Evolutionary conservation across 2,888 invertebrate species (phyloP), one percentile per base, ranked within the genome.

Genomic region (Dryococelus australis): DNA sequence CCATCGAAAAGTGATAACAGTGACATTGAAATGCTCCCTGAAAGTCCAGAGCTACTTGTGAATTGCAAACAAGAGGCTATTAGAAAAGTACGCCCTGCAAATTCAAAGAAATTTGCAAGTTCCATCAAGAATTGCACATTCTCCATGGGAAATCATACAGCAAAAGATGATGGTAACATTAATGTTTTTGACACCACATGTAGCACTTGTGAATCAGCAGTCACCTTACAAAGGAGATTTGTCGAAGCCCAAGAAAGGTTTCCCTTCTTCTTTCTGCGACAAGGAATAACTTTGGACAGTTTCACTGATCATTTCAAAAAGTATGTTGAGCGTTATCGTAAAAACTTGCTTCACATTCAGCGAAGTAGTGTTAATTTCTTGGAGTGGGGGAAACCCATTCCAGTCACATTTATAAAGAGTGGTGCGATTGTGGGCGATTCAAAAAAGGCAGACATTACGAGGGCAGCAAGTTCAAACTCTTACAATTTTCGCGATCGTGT

Each of bases 341-440:
- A 24, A 65, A 65, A 65, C 65, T 65, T 65, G 65, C n/a, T 65
- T 0, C 65, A 65, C n/a, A 65, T 65, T 16, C 65, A 65, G 65
- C 20, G 65, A 65, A 65, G 65, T 65, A 65, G 65, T 65, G 65
- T 65, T 65, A 65, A 65, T 65, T 65, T 65, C 24, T 65, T 65
- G n/a, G 65, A 65, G n/a, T 65, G 65, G 65, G 65, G 65, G n/a
- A 65, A 24, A 65, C 65, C 65, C n/a, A 65, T 65, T n/a, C n/a
- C 65, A 65, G 16, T 65, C 65, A 65, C 65, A n/a, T 65, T 65
- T 65, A 8, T 65, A 20, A 65, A 65, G 16, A 6, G 24, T 65
- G n/a, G 65, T 65, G 65, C 65, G 10, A 9, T n/a, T 24, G 65
- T n/a, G 20, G 65, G 24, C 1, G 65, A 65, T 24, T n/a, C n/a